Base-by-base conservation (phyloP, 2,888 invertebrate species). In the Galerucella pusilla region DNA sequence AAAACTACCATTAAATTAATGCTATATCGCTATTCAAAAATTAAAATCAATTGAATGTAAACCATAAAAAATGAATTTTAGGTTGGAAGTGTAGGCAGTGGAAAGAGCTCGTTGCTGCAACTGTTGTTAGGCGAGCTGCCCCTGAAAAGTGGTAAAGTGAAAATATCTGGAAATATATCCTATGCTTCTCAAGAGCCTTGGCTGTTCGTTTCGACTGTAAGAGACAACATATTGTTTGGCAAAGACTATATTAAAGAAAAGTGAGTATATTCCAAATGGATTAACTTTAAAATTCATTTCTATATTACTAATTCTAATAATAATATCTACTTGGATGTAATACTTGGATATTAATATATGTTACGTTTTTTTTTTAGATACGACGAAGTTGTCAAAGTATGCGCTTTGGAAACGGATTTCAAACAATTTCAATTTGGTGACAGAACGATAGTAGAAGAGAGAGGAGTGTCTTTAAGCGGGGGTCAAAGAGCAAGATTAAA, bases 111-210 rank as follows among this genome's bases (percentile, higher is more conserved):
- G 0, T 85, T 94, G 11, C 87, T 94, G 25, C 92, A 93, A 85
- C 87, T 93, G 76, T 88, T 96, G n/a, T 88, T 96, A 73, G 92
- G 92, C 20, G 96, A 96, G 87, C 85, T 96, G 25, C 90, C 91
- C 0, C 87, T 92, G 7, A 86, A 88, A 2, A 86, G 88, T 25
- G 96, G 96, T 0, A 89, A 88, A 0, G 83, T 95, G 65, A 85
- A 89, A 2, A 86, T 94, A 16, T 89, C 89, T 2, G 95, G 95
- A 7, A 87, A 86, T 0, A 81, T 93, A n/a, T 89, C 92, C 0
- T 96, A 94, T 85, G 93, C 93, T 2, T 91, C 94, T 67, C 95
- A 96, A 88, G 94, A 95, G 81, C 92, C 96, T 0, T 96, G 96
- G 96, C 87, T 93, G 2, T 93, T 93, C 81, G 90, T 91, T 0